Evolutionary conservation across 2,797 vertebrate genomes (phyloP), one percentile per base, ranked within the genome.

Genomic region (Arnoldichthys spilopterus): DNA sequence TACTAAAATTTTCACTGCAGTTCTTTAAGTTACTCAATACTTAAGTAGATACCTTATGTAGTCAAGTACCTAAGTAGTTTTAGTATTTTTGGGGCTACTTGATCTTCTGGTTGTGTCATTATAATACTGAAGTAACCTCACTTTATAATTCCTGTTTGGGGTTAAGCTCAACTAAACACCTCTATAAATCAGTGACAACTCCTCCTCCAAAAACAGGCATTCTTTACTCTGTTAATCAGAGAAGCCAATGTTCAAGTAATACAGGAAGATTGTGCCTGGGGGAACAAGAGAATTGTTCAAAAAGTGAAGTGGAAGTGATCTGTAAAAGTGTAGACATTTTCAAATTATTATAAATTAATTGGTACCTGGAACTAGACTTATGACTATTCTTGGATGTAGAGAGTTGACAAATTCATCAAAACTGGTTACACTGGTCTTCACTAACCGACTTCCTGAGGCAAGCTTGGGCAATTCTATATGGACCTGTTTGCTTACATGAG

Each of bases 371-470:
- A n/a, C 13, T 15, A 24, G 26, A 61, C n/a, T 30, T 61, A 9
- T 5, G 26, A 30, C 18, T 3, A 34, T 34, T 34, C 6, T 26
- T 37, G 59, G 18, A 0, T 18, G 43, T 13, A 54, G 11, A 71
- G 1, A 56, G 61, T 54, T 22, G 62, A 47, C 28, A 49, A 9
- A 77, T 80, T 71, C 56, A 79, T 54, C 12, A n/a, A 32, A 88
- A 89, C 90, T 80, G 34, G 88, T 86, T 78, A 4, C 80, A 89
- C 88, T 78, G 80, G 89, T 79, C 74, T 0, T 20, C n/a, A 47
- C 13, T 76, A 53, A 47, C 81, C 61, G 49, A 76, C 22, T 53
- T 76, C 62, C 81, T 83, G 78, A 1, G 47, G 86, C 81, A 84
- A 84, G 87, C 85, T 83, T 80, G 83, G 72, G 77, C 80, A 72